Evolutionary conservation across 2,797 vertebrate genomes (phyloP), one percentile per base, ranked within the genome.

Genomic region (Gambelia wislizenii): DNA sequence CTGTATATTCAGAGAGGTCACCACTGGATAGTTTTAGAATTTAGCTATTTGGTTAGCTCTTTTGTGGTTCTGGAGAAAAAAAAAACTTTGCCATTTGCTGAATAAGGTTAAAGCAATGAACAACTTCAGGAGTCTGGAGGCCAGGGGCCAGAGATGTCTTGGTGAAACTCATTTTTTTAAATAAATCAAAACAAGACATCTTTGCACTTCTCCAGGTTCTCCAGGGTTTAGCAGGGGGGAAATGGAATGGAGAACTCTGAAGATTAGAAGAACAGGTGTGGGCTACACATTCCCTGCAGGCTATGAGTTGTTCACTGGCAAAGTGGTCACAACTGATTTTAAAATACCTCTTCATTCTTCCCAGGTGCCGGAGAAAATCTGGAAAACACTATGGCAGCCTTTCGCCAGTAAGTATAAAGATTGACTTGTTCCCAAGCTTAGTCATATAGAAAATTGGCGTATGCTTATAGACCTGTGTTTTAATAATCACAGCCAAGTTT

Each of bases 351-450:
- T 87, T 87, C 93, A 6, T 83, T 94, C 92, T 92, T 92, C 42
- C 10, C 95, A 99, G 99, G 99, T 89, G 99, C 99, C 90, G 99
- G 98, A 44, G 99, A 99, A 96, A 99, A 99, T 95, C 96, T 99
- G 95, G 99, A 99, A 94, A 99, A 99, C 95, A 99, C 99, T 18
- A 99, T 99, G 99, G 94, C 98, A 87, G 99, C 99, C 64, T 99
- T 99, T 96, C 98, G 96, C 90, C 98, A 99, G 99, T 99, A 96
- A 98, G 99, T 98, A 96, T 92, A 64, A 44, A 89, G 42, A 1
- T 3, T 14, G 30, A 44, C 9, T 39, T 4, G 67, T 27, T 33
- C 27, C 49, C 42, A 42, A 2, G 13, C 4, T 33, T 14, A 2
- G 39, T 61, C 47, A 33, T 16, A 49, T 30, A 49, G 33, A 27